These are phyloP conservation scores for Cyanocitta stelleri DNA, from an alignment of 2,113 vertebrate genomes.

Conservation along the genomic window DNA sequence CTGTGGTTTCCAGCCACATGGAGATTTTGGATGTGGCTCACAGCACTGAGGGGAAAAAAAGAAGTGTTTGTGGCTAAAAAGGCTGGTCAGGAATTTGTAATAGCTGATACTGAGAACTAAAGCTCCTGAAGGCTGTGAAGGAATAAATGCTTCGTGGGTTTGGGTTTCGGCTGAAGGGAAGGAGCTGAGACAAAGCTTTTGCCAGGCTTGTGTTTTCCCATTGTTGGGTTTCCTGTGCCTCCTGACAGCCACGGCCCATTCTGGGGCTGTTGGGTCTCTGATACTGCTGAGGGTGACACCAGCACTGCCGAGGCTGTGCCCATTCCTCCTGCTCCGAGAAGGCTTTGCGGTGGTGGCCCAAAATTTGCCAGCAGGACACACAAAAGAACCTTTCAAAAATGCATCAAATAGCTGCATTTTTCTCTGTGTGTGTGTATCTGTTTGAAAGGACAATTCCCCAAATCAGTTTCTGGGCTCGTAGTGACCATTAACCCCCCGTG, in stretches of 20 bases:
- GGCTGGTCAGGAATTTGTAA: not conserved
- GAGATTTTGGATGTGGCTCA: conserved; percentile 7
- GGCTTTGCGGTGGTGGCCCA: not conserved
- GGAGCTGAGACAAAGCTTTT: not conserved
- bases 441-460: not conserved
- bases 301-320: not conserved
- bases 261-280: not conserved
- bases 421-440: not conserved
- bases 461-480: not conserved
- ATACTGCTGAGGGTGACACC: not conserved
- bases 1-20: conserved; percentile 30
- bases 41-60: not conserved
- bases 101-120: not conserved
- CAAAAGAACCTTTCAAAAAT: not conserved
- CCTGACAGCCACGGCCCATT: not conserved
- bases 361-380: not conserved
- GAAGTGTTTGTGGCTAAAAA: not conserved
- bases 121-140: not conserved
- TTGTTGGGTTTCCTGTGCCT: not conserved
- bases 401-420: too few species aligned
- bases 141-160: not conserved
- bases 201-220: not conserved
- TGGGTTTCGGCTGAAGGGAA: not conserved
- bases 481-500: not conserved
- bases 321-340: not conserved